Evolutionary conservation across 2,888 invertebrate species (phyloP).

Genomic region (Scaptomyza polygonia): DNA sequence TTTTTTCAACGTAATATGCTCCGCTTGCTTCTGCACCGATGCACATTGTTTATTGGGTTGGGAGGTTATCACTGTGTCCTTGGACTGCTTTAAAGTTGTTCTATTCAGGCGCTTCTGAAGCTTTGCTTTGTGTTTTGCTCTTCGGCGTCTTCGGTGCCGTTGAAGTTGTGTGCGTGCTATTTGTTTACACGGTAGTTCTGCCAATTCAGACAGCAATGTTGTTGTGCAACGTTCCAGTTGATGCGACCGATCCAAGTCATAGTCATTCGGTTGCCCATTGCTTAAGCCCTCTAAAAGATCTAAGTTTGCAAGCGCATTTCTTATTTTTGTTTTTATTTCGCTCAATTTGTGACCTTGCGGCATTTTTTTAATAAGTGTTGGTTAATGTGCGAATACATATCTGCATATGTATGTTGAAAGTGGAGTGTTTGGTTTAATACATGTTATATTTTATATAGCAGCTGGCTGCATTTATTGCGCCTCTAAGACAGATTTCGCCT

Average conservation of each 20-base stretch:
- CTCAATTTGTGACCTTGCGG: constrained; percentile 42
- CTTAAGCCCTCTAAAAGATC: constrained; percentile 31
- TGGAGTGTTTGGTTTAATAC: constrained; percentile 17
- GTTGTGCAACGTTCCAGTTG: constrained; percentile 37
- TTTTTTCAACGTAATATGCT: constrained; percentile 51
- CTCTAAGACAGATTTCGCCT: constrained; percentile 85
- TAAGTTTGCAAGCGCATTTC: constrained; percentile 40
- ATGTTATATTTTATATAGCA: background rate
- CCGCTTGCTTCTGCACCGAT: constrained; percentile 9
- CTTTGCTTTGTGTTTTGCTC: constrained; percentile 24
- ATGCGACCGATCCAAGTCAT: constrained; percentile 10
- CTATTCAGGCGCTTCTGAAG: constrained; percentile 8
- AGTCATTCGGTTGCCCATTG: constrained; percentile 8
- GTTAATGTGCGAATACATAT: constrained; percentile 21
- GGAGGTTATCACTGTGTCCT: background rate
- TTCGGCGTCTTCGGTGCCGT: constrained; percentile 43
- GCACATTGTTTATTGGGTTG: background rate
- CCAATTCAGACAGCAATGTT: constrained; percentile 37
- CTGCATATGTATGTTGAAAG: constrained; percentile 14
- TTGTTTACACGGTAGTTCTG: constrained; percentile 29
- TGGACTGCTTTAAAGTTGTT: background rate
- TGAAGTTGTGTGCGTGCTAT: constrained; percentile 34
- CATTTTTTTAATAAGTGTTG: constrained; percentile 60
- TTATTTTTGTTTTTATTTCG: constrained; percentile 54
- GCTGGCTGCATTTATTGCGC: constrained; percentile 11